Base-by-base conservation (phyloP, 53 echinoderm and acorn worm genomes). In the Luidia sarsii region DNA sequence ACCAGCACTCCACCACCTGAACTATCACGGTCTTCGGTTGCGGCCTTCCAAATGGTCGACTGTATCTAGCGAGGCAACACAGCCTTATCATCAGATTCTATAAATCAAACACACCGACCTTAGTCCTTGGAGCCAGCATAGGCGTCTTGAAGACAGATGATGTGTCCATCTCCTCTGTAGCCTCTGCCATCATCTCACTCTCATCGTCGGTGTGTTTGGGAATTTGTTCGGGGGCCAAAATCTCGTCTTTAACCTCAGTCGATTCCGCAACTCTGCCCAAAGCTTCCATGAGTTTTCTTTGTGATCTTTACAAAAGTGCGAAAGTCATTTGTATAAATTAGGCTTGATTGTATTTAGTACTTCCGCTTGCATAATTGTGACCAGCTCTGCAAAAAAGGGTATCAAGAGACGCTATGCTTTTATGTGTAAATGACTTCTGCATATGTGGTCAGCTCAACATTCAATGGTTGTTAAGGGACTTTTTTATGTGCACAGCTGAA, bases 211-310 rank as follows among this genome's bases (percentile, higher is more conserved):
- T 51, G 6, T 71, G 62, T 11, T 59, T 70, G 38, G 90, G 83
- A 3, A 71, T 80, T 50, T 68, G 70, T 57, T 49, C 73, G 7
- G 83, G 75, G 25, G 93, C 23, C 27, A 23, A 49, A 11, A 33
- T 38, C 0, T 82, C 69, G 21, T 32, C 69, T 20, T 57, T 35
- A 2, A 83, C 68, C 50, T 65, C 81, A n/a, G 97, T 43, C 0
- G 97, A 93, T 43, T 90, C 84, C 56, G 93, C 97, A 1, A 96
- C 45, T 15, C 74, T 82, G 1, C 86, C 90, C 36, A 96, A 75
- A 1, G 83, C 88, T 56, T 70, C 80, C 18, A 96, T 62, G 1
- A 96, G 87, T 57, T 79, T 92, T 48, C 90, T 87, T 65, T 96
- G 97, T 28, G 97, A 93, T 55, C 97, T 96, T 63, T n/a, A n/a